A percentile compares a stretch with the other conserved stretches of the same genome.
Evolutionary conservation across 2,888 invertebrate genomes (phyloP).

Genomic region (Lasiommata megera): DNA sequence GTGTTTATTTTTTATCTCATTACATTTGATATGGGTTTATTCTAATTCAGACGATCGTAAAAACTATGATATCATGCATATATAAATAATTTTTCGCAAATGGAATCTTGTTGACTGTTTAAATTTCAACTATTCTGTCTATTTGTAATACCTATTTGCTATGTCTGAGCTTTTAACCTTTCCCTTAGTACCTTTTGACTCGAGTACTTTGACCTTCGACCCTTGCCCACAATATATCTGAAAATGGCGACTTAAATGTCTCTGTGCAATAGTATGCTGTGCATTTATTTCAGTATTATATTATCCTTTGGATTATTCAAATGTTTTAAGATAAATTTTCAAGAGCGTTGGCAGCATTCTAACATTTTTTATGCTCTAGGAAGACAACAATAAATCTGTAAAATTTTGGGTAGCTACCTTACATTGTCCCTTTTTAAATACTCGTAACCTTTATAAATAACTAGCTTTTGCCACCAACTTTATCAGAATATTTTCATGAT

Average conservation of each 20-base stretch:
- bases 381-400: too few species aligned
- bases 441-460: too few species aligned
- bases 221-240: neutral
- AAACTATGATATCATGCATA: neutral
- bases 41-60: neutral
- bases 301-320: neutral
- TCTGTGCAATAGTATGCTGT: neutral
- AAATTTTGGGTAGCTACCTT: too few species aligned
- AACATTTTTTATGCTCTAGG: too few species aligned
- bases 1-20: too few species aligned
- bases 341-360: too few species aligned
- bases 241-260: neutral
- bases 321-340: too few species aligned
- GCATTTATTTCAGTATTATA: neutral
- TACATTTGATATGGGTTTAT: too few species aligned
- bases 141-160: neutral
- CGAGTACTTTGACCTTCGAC: neutral
- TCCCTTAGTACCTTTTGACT: neutral
- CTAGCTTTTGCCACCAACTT: too few species aligned
- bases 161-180: constrained; percentile 1
- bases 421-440: too few species aligned
- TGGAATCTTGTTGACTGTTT: neutral
- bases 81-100: neutral
- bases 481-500: too few species aligned
- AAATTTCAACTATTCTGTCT: neutral